Evolutionary conservation across 2,797 vertebrate genomes (phyloP).

Genomic region (Chrosomus eos): DNA sequence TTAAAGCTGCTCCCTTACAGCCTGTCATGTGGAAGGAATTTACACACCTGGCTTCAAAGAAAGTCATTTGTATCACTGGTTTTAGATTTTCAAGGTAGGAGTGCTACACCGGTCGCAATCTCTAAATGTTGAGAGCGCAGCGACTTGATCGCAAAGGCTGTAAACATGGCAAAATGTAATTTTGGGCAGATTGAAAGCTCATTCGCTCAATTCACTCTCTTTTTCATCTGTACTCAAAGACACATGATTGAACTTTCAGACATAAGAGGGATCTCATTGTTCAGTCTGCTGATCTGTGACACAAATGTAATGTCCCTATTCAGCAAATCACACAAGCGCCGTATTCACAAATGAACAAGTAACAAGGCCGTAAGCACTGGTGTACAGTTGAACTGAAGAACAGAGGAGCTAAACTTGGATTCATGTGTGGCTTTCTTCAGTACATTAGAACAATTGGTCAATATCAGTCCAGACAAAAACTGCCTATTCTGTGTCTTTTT

Average conservation of each 20-base stretch:
- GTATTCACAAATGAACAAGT: conserved; percentile 53
- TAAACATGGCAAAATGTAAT: conserved; percentile 11
- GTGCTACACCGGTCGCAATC: not conserved
- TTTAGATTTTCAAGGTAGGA: not conserved
- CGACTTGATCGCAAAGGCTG: not conserved
- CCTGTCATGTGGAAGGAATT: conserved; percentile 46
- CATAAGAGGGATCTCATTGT: conserved; percentile 48
- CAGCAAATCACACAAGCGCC: conserved; percentile 50
- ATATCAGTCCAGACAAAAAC: conserved; percentile 4
- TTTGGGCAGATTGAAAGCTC: conserved; percentile 25
- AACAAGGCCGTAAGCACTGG: conserved; percentile 35
- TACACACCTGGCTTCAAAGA: conserved; percentile 54
- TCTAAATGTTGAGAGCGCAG: not conserved
- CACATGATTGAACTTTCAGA: conserved; percentile 46
- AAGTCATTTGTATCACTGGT: not conserved
- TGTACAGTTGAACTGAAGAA: conserved; percentile 42
- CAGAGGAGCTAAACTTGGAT: conserved; percentile 37
- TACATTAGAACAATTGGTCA: conserved; percentile 32
- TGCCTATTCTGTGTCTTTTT: conserved; percentile 11
- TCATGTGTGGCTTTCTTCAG: conserved; percentile 27
- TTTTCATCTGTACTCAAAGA: conserved; percentile 40
- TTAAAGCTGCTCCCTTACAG: conserved; percentile 30
- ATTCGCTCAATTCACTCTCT: conserved; percentile 21
- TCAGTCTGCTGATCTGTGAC: conserved; percentile 44
- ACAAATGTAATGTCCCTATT: conserved; percentile 50